Base-by-base conservation (phyloP, 2,113 vertebrate genomes). In the Shinisaurus crocodilurus region DNA sequence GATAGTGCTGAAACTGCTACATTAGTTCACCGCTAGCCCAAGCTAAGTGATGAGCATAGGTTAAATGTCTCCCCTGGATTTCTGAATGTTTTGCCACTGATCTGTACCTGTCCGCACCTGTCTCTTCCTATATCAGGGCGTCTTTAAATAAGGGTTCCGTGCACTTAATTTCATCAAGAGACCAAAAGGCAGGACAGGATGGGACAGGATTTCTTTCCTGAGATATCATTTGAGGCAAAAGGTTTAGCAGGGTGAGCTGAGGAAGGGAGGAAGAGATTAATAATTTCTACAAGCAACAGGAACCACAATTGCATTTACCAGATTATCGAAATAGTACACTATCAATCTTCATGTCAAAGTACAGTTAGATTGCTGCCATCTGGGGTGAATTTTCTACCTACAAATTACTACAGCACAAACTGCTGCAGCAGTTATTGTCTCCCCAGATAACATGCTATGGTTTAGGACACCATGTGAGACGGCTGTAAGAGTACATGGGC, bases 401-500 rank as follows among this genome's bases (percentile, higher is more conserved):
- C 29, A 40, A 60, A 77, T 90, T 43, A n/a, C 79, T 88, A 69
- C 20, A 16, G 12, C 65, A 84, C 7, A 70, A 85, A 25, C 6
- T 45, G 60, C 18, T 4, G 77, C 88, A 90, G 87, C n/a, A n/a
- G n/a, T 54, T 7, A 34, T 0, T 0, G 43, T 43, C 27, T 70
- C 50, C 3, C 29, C 27, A 34, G 83, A 29, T 69, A 69, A 69
- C 27, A 67, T 29, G 12, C 37, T 67, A 7, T 2, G 40, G 1
- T 2, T 65, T 12, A 65, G 60, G 37, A 65, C 60, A 16, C 34
- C 83, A 79, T 65, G 74, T 72, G 82, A 86, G 60, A 85, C 48
- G 63, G 79, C 70, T 90, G 88, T 76, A 86, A 54, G 89, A 91
- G 60, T 43, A 84, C 81, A 92, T 90, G 86, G 87, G 79, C 91